Base-by-base conservation (phyloP, 2,113 vertebrate genomes). In the Cochlearius cochlearius region DNA sequence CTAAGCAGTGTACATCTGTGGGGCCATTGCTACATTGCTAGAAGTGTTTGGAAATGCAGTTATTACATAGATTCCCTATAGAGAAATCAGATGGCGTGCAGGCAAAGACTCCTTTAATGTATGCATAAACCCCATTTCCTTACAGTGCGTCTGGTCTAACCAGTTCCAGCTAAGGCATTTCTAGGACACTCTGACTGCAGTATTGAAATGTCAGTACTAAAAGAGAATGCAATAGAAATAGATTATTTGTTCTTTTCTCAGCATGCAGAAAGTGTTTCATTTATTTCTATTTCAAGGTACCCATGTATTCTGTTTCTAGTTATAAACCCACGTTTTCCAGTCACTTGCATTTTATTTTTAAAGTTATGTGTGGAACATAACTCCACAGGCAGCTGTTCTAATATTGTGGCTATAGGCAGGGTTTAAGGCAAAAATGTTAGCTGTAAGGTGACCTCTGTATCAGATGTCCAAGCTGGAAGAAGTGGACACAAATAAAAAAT, bases 261-360 rank as follows among this genome's bases (percentile, higher is more conserved):
- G 87, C 55, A 63, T 29, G 67, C 47, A 82, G 71, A 95, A 95
- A 82, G 90, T 60, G 66, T 86, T 95, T 79, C 41, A 76, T 96
- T 94, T 88, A 83, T 95, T 94, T 96, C 92, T 97, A 95, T 96
- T 96, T 95, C 50, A 72, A 95, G 77, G 38, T 73, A 45, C 25
- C 34, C 36, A 4, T 85, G 66, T 85, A 96, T 94, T 90, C 72
- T 79, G 71, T 92, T 95, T 90, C 94, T 95, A 76, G 92, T 91
- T 94, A 95, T 90, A 90, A 95, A 90, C 18, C 7, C 34, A 55
- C 0, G 3, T 91, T 96, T 97, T 94, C 86, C 94, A 94, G 66
- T 64, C 80, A 76, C 84, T 95, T 92, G 84, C 27, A 67, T 92
- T 95, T 97, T 96, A 95, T 95, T 97, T 96, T 95, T 96, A 71